Evolutionary conservation across 2,113 vertebrate genomes (phyloP).

Genomic region (Saccopteryx bilineata): DNA sequence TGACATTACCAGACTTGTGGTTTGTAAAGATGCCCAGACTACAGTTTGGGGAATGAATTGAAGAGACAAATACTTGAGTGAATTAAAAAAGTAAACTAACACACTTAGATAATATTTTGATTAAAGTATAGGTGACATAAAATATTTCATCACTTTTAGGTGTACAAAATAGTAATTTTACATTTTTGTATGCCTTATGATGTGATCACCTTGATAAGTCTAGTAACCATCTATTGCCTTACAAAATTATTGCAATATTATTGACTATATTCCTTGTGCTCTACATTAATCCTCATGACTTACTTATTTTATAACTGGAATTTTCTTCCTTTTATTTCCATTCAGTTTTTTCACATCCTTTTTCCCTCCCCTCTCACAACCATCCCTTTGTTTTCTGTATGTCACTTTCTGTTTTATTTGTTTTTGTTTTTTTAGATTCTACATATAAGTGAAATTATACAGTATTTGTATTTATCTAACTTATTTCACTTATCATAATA

Average conservation of each 20-base stretch:
- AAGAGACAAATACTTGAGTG: slow-evolving; percentile 9
- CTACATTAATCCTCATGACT: neutral
- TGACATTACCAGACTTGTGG: slow-evolving; percentile 19
- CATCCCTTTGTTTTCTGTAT: neutral
- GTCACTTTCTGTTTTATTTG: neutral
- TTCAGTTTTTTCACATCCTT: neutral
- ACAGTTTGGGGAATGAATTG: neutral
- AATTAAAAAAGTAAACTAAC: slow-evolving; percentile 5
- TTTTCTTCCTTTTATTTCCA: neutral
- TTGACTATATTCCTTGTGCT: neutral
- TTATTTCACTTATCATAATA: neutral
- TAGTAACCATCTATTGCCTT: neutral
- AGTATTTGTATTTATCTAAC: neutral
- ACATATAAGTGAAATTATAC: neutral
- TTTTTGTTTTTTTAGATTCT: neutral
- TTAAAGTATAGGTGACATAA: neutral
- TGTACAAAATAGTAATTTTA: neutral
- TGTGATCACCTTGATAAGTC: neutral
- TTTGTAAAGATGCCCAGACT: neutral
- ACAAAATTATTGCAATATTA: neutral
- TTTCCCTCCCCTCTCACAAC: neutral
- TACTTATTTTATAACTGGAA: neutral
- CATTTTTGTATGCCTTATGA: neutral
- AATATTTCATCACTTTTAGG: neutral
- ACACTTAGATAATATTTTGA: neutral